Percentiles rank a stretch among this genome's conserved stretches.
phyloP scores from a whole-genome alignment of 2,797 vertebrate genomes.

The Lithobates sylvaticus region DNA sequence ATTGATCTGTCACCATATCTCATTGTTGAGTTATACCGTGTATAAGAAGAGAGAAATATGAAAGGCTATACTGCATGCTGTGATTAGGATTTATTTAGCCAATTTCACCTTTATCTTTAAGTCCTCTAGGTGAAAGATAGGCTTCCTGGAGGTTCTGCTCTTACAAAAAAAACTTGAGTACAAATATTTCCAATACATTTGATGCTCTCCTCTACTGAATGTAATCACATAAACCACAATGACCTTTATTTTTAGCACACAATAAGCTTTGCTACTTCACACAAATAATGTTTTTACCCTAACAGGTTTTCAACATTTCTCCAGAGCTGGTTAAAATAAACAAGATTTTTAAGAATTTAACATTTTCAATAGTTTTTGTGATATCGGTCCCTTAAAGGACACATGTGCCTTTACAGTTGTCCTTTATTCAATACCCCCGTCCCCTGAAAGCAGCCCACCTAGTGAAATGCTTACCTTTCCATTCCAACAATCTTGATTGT shows the following conservation, averaged over 20 bases:
- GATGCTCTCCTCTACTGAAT: slow-evolving; percentile 16
- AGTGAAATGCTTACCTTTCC: too few relatives aligned
- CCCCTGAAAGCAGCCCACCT: too few relatives aligned
- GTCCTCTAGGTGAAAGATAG: slow-evolving; percentile 14
- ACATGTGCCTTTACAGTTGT: too few relatives aligned
- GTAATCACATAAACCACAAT: neutral
- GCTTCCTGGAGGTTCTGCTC: slow-evolving; percentile 29
- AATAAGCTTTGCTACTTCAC: slow-evolving; percentile 9
- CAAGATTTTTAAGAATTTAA: too few relatives aligned
- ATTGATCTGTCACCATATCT: slow-evolving; percentile 49
- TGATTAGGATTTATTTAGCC: slow-evolving; percentile 51
- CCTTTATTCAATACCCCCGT: too few relatives aligned
- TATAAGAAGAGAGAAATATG: slow-evolving; percentile 26
- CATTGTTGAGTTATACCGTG: slow-evolving; percentile 47
- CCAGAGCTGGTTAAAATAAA: too few relatives aligned
- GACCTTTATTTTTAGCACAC: slow-evolving; percentile 30
- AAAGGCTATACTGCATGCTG: slow-evolving; percentile 33
- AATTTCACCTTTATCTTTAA: slow-evolving; percentile 49
- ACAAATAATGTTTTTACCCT: neutral
- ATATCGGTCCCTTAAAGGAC: too few relatives aligned
- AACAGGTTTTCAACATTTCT: too few relatives aligned
- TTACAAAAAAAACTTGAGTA: slow-evolving; percentile 16
- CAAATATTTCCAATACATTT: slow-evolving; percentile 51
- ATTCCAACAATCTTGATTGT: too few relatives aligned
- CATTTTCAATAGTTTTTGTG: too few relatives aligned